These are phyloP conservation scores for Microdon myrmicae DNA, from an alignment of 2,888 invertebrate species.

Conservation along the genomic window DNA sequence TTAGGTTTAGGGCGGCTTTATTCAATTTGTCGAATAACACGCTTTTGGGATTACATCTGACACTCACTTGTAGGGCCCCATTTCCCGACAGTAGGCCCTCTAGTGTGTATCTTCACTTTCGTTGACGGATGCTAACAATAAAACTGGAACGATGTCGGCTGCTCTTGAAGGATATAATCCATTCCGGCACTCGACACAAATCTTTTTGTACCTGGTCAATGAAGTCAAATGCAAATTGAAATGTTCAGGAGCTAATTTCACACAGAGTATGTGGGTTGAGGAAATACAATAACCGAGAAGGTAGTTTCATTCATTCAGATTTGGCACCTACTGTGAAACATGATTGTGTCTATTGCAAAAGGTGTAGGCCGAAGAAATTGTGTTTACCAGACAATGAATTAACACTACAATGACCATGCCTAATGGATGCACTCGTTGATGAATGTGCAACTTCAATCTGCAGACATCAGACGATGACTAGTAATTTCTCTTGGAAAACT, in stretches of 20 bases:
- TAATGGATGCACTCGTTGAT: slow-evolving; percentile 54
- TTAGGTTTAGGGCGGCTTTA: slow-evolving; percentile 53
- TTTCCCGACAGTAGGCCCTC: slow-evolving; percentile 24
- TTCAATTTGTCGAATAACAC: slow-evolving; percentile 64
- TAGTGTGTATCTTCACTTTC: slow-evolving; percentile 13
- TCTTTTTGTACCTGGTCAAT: slow-evolving; percentile 36
- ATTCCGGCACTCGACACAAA: slow-evolving; percentile 11
- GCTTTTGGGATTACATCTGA: slow-evolving; percentile 64
- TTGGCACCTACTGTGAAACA: slow-evolving; percentile 64
- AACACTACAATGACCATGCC: slow-evolving; percentile 47
- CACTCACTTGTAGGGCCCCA: slow-evolving; percentile 38
- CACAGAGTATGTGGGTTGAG: slow-evolving; percentile 38
- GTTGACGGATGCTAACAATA: slow-evolving; percentile 19
- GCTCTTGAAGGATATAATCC: slow-evolving; percentile 19
- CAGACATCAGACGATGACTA: no score
- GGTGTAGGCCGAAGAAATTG: slow-evolving; percentile 64
- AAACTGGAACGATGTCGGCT: slow-evolving; percentile 37
- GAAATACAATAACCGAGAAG: slow-evolving; percentile 20
- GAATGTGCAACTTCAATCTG: no score
- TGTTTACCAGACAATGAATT: slow-evolving; percentile 62
- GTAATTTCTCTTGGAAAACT: not conserved
- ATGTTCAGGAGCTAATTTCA: slow-evolving; percentile 55
- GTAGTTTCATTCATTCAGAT: slow-evolving; percentile 37
- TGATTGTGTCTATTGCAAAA: slow-evolving; percentile 57
- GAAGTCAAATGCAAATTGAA: slow-evolving; percentile 67